Conservation (phyloP, 2,888 invertebrate species). For the Trichogramma evanescens region DNA sequence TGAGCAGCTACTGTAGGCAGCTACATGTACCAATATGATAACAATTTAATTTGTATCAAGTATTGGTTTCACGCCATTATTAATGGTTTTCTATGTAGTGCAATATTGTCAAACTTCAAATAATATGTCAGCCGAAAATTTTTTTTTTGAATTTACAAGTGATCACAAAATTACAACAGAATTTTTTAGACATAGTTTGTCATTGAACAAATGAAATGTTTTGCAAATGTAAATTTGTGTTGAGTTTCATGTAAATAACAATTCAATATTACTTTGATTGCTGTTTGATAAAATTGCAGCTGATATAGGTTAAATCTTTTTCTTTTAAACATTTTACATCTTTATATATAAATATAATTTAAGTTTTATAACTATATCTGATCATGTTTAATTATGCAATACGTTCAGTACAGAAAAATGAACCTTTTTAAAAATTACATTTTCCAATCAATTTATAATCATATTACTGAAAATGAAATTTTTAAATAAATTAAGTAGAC, state of each 20-base stretch:
- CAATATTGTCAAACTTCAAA: constrained; percentile 16
- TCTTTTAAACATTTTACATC: no score
- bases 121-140: background rate
- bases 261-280: background rate
- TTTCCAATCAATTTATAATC: background rate
- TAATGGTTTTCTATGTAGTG: constrained; percentile 15
- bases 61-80: constrained; percentile 16
- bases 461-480: background rate
- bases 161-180: background rate
- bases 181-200: constrained; percentile 2
- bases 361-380: no score
- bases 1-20: constrained; percentile 9
- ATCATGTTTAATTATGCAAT: no score
- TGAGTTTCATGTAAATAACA: background rate
- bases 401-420: no score
- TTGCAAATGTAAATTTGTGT: no score
- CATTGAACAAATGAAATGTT: no score
- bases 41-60: constrained; percentile 10
- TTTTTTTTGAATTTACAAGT: background rate
- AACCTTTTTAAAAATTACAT: no score
- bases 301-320: no score
- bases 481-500: no score
- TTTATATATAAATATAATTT: no score
- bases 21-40: constrained; percentile 17
- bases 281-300: no score